These are phyloP conservation scores for Phalangium opilio DNA, from an alignment of 2,888 invertebrate species.

Conservation along the genomic window DNA sequence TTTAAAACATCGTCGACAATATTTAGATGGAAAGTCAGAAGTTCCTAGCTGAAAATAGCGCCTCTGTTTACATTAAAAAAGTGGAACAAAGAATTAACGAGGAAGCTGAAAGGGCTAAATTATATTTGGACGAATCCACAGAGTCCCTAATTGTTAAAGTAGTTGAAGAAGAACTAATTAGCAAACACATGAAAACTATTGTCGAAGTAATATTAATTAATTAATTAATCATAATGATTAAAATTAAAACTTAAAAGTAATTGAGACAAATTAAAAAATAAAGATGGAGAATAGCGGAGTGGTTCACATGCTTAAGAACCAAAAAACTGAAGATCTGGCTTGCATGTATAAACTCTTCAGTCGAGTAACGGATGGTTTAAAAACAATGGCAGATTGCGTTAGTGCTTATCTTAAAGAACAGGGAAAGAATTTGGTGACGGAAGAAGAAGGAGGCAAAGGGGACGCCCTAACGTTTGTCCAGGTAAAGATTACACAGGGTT, in stretches of 20 bases:
- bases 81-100: conserved; percentile 94
- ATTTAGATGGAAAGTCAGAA: conserved; percentile 73
- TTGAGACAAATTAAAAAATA: conserved; percentile 16
- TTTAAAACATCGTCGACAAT: no score
- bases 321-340: conserved; percentile 87
- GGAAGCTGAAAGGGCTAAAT: conserved; percentile 91
- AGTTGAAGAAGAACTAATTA: conserved; percentile 93
- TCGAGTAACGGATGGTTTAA: conserved; percentile 77
- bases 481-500: no score
- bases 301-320: conserved; percentile 94
- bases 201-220: conserved; percentile 41
- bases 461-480: conserved; percentile 90
- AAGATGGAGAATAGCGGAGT: conserved; percentile 99
- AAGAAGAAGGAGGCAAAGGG: conserved; percentile 59
- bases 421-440: conserved; percentile 85
- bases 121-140: conserved; percentile 94
- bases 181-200: conserved; percentile 95
- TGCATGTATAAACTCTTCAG: conserved; percentile 96
- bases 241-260: background rate
- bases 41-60: conserved; percentile 94
- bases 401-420: conserved; percentile 87
- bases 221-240: background rate
- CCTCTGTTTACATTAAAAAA: conserved; percentile 95
- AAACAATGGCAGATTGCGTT: conserved; percentile 90
- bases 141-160: conserved; percentile 90